A percentile compares a stretch with the other conserved stretches of the same genome.
phyloP scores from a whole-genome alignment of 2,113 vertebrate genomes.

The Struthidea cinerea region DNA sequence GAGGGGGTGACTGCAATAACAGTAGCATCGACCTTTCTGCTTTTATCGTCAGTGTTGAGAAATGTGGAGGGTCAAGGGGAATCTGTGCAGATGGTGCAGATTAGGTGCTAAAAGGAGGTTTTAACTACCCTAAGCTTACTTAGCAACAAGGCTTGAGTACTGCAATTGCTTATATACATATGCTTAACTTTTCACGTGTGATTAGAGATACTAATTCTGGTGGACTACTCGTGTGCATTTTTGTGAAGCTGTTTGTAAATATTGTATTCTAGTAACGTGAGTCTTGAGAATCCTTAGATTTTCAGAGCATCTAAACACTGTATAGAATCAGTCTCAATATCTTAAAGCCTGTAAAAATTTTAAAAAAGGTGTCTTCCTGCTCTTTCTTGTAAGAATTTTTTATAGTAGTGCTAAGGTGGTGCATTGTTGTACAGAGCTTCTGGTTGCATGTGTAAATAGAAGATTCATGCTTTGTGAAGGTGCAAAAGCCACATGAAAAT shows the following conservation, averaged over 20 bases:
- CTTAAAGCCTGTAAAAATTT: neutral
- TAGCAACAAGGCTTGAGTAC: neutral
- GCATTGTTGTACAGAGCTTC: neutral
- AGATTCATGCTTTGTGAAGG: neutral
- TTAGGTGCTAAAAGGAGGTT: neutral
- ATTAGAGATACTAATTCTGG: neutral
- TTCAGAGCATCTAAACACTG: neutral
- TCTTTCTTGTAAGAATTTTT: neutral
- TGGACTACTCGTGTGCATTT: neutral
- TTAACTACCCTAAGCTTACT: neutral
- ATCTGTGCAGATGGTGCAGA: neutral
- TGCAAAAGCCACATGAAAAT: neutral
- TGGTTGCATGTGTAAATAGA: neutral
- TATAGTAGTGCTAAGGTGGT: neutral
- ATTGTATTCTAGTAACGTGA: neutral
- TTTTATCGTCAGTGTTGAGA: neutral
- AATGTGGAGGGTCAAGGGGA: neutral
- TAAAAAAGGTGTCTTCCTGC: neutral
- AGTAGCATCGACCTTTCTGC: neutral
- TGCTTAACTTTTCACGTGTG: neutral
- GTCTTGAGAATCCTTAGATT: neutral
- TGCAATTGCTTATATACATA: neutral
- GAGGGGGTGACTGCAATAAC: neutral
- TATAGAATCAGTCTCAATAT: neutral
- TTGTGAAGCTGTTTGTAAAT: neutral